Evolutionary conservation across 2,888 invertebrate genomes (phyloP).

Genomic region (Polyploca ridens): DNA sequence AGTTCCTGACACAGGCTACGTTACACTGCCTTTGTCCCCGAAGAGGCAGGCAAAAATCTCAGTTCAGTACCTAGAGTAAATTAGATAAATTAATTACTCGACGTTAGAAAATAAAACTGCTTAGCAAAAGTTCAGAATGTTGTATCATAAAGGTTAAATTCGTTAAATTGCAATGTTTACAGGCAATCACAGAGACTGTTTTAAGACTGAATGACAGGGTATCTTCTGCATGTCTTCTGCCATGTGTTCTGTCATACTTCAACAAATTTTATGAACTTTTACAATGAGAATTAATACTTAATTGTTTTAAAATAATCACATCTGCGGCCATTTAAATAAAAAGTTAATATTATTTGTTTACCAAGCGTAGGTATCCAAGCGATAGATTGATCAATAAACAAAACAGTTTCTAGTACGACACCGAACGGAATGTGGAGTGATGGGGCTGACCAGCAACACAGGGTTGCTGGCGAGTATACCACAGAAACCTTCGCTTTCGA

Average conservation of each 20-base stretch:
- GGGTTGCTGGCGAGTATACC: constrained; percentile 86
- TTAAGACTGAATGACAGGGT: background rate
- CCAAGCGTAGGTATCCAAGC: constrained; percentile 61
- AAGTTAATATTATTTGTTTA: background rate
- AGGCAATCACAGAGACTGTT: background rate
- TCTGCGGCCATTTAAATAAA: no score
- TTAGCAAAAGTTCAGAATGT: background rate
- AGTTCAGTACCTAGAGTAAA: no score
- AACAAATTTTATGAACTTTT: background rate
- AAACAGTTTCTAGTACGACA: constrained; percentile 13
- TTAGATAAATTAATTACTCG: no score
- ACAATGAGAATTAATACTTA: background rate
- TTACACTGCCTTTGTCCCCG: no score
- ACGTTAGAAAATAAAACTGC: background rate
- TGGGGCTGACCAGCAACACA: constrained; percentile 87
- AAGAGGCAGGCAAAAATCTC: no score
- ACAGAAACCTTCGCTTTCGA: constrained; percentile 67
- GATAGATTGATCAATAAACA: constrained; percentile 65
- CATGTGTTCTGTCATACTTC: constrained; percentile 17
- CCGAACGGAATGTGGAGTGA: constrained; percentile 43
- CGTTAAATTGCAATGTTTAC: background rate
- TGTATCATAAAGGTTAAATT: background rate
- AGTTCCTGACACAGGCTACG: no score
- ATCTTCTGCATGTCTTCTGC: background rate
- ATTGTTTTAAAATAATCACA: no score